Percentiles rank a stretch among this genome's conserved stretches.
Conservation (phyloP, 2,888 invertebrate species). For the Chymomyza caudatula region DNA sequence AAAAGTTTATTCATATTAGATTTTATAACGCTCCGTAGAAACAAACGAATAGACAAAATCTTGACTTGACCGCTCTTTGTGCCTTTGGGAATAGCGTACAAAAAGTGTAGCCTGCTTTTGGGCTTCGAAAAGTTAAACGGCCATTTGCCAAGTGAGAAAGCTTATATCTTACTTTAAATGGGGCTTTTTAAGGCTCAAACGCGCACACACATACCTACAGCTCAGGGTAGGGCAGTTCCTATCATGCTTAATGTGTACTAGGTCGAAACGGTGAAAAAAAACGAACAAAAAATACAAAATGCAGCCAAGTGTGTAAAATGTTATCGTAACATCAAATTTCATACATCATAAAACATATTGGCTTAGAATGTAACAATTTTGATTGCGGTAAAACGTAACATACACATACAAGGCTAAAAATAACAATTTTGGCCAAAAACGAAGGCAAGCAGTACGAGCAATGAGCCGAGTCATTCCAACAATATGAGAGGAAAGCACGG, state of each 20-base stretch:
- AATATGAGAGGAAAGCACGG: constrained; percentile 3
- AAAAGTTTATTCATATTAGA: no score
- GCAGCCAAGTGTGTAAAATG: constrained; percentile 68
- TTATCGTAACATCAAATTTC: constrained; percentile 75
- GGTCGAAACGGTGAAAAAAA: background rate
- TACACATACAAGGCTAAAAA: constrained; percentile 27
- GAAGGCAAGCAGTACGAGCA: constrained; percentile 51
- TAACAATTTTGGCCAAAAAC: constrained; percentile 41
- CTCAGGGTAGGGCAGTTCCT: background rate
- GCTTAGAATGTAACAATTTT: constrained; percentile 73
- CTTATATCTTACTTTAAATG: constrained; percentile 38
- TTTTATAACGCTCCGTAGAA: no score
- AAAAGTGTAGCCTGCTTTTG: constrained; percentile 26
- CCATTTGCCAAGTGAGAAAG: constrained; percentile 15
- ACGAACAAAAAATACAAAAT: constrained; percentile 49
- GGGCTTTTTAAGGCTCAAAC: constrained; percentile 1
- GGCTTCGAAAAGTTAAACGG: constrained; percentile 21
- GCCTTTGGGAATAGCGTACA: background rate
- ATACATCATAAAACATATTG: constrained; percentile 75
- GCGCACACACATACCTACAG: background rate
- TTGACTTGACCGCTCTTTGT: background rate
- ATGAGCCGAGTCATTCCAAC: constrained; percentile 49
- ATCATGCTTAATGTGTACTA: background rate
- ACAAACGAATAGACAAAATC: no score
- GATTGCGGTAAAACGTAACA: constrained; percentile 58